A percentile compares a stretch with the other conserved stretches of the same genome.
phyloP scores from a whole-genome alignment of 2,888 invertebrate species.

The Neocrepidodera transversa region DNA sequence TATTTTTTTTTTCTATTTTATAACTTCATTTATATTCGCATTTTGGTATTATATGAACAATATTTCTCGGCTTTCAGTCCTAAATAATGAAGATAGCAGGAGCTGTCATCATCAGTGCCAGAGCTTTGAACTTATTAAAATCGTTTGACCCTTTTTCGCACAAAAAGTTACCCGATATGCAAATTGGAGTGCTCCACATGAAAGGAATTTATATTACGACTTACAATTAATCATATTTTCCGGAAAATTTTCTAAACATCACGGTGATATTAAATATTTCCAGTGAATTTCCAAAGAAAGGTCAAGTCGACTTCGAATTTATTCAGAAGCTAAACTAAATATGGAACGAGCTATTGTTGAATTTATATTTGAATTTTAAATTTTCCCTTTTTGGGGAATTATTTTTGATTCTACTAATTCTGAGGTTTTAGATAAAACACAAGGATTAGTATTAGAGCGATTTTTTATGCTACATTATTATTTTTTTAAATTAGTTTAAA shows the following conservation, averaged over 20 bases:
- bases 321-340: slow-evolving; percentile 34
- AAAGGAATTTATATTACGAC: slow-evolving; percentile 45
- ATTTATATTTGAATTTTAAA: slow-evolving; percentile 34
- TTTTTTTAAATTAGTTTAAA: no score
- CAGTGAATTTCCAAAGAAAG: slow-evolving; percentile 43
- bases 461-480: no score
- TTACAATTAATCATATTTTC: slow-evolving; percentile 43
- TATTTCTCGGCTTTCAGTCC: not conserved
- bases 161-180: slow-evolving; percentile 37
- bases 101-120: not conserved
- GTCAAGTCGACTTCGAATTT: slow-evolving; percentile 37
- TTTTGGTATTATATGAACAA: not conserved
- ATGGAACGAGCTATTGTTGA: slow-evolving; percentile 30
- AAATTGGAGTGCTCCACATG: slow-evolving; percentile 39
- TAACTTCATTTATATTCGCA: no score
- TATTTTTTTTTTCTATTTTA: no score
- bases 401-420: slow-evolving; percentile 11
- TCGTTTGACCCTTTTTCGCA: slow-evolving; percentile 6
- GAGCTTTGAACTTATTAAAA: not conserved
- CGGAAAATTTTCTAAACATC: slow-evolving; percentile 44
- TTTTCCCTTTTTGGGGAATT: slow-evolving; percentile 19
- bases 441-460: not conserved
- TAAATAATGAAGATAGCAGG: not conserved
- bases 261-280: slow-evolving; percentile 48
- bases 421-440: not conserved